Evolutionary conservation across 2,888 invertebrate genomes (phyloP), one percentile per base, ranked within the genome.

Genomic region (Buathra laborator): DNA sequence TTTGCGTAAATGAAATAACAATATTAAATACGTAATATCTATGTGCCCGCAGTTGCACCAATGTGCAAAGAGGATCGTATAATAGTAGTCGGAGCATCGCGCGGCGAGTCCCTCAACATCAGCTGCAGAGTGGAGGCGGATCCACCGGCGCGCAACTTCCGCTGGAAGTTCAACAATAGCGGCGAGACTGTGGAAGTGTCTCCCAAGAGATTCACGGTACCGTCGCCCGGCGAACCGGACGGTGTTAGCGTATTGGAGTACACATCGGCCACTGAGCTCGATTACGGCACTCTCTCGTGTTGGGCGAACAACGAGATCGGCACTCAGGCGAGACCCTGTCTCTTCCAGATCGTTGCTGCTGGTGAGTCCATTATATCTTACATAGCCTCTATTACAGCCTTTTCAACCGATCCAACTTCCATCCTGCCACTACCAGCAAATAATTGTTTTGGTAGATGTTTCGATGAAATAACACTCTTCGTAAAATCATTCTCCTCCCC

Each of bases 101-200:
- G 97, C 80, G 97, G 97, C 87, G 98, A 98, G 95, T 96, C 96
- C 79, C 96, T 98, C 89, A 97, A 98, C 94, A 97, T 98, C 90
- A 95, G 96, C 84, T 98, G 98, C 94, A 97, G 97, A 94, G 97
- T 98, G 91, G 98, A 98, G 94, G 97, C 98, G 12, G 98, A 98
- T 95, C 98, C 98, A 37, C 97, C 98, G 72, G 98, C 97, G 80
- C 97, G 97, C 90, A 96, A 96, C 92, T 98, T 98, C 95, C 96
- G 97, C 89, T 98, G 98, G 98, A 98, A 98, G 95, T 98, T 98
- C 95, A 98, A 98, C 95, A 98, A 98, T 95, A 98, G 98, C 12
- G 98, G 98, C 3, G 98, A 98, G 94, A 97, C 97, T 70, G 94
- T 97, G 87, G 97, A 98, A 94, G 97, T 98, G 81, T 96, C 96